A percentile compares a stretch with the other conserved stretches of the same genome.
phyloP scores from a whole-genome alignment of 2,113 vertebrate species.

The Glaucidium brasilianum region DNA sequence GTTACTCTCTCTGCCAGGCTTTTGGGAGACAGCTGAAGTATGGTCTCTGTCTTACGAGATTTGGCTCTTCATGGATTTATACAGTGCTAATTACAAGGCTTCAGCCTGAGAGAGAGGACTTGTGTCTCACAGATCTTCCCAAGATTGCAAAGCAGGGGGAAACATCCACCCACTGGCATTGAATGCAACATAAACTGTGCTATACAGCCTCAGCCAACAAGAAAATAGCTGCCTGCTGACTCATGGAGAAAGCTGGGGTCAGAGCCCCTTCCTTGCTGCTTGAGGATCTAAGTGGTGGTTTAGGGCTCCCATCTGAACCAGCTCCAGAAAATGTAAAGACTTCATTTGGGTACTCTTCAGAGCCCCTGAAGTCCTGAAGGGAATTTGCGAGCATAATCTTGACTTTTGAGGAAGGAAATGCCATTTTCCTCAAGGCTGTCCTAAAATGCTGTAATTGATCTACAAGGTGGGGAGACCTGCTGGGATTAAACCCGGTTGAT shows the following conservation, averaged over 20 bases:
- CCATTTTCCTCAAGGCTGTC: background rate
- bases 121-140: slow-evolving; percentile 51
- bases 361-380: background rate
- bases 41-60: slow-evolving; percentile 48
- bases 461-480: background rate
- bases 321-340: background rate
- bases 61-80: slow-evolving; percentile 50
- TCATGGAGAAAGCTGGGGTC: background rate
- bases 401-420: background rate
- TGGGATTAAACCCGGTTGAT: background rate
- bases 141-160: background rate
- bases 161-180: background rate
- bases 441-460: background rate
- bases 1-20: slow-evolving; percentile 7
- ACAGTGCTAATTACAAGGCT: slow-evolving; percentile 50
- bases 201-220: background rate
- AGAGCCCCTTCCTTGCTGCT: background rate
- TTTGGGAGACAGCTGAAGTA: slow-evolving; percentile 33
- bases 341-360: background rate
- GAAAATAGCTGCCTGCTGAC: background rate
- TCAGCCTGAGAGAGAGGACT: slow-evolving; percentile 54
- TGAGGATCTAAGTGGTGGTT: background rate
- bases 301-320: background rate
- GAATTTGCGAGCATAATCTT: background rate
- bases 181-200: background rate